Percentiles rank a stretch among this genome's conserved stretches.
Evolutionary conservation across 1,140 invertebrate genomes (phyloP).

Genomic region (Diorhabda sublineata): DNA sequence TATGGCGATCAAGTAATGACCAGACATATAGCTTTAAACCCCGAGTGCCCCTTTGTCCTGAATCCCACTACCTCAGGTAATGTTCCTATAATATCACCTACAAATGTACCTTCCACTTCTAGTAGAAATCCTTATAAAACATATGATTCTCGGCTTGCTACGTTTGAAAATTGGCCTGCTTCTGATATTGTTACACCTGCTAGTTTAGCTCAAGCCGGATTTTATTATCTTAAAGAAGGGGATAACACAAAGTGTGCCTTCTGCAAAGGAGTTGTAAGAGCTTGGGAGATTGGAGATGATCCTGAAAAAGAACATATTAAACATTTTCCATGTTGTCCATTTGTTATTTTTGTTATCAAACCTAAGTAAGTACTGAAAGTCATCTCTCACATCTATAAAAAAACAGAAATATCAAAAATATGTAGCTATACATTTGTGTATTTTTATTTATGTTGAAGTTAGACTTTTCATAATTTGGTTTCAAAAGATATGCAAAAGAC

Average conservation of each 20-base stretch:
- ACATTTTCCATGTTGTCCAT: slow-evolving; percentile 66
- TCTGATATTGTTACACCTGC: slow-evolving; percentile 59
- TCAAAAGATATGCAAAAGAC: too few relatives aligned
- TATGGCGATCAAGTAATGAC: slow-evolving; percentile 69
- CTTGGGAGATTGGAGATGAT: slow-evolving; percentile 69
- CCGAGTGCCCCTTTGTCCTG: slow-evolving; percentile 68
- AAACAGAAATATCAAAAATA: too few relatives aligned
- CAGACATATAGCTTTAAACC: slow-evolving; percentile 58
- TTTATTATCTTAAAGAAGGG: slow-evolving; percentile 63
- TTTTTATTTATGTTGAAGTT: too few relatives aligned
- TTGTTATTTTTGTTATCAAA: slow-evolving; percentile 37
- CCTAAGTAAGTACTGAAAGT: slow-evolving; percentile 16
- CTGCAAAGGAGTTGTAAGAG: slow-evolving; percentile 67
- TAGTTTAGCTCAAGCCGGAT: slow-evolving; percentile 75
- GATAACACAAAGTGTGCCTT: slow-evolving; percentile 78
- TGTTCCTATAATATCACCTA: slow-evolving; percentile 50
- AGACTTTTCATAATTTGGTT: too few relatives aligned
- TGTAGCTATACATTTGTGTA: too few relatives aligned
- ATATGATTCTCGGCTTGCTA: slow-evolving; percentile 53
- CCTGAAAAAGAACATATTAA: slow-evolving; percentile 71
- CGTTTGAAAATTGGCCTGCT: slow-evolving; percentile 63
- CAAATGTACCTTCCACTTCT: slow-evolving; percentile 22
- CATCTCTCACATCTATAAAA: too few relatives aligned
- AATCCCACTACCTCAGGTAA: slow-evolving; percentile 62
- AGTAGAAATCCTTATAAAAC: slow-evolving; percentile 24